phyloP scores from a whole-genome alignment of 2,888 invertebrate species.

The Theretra japonica region DNA sequence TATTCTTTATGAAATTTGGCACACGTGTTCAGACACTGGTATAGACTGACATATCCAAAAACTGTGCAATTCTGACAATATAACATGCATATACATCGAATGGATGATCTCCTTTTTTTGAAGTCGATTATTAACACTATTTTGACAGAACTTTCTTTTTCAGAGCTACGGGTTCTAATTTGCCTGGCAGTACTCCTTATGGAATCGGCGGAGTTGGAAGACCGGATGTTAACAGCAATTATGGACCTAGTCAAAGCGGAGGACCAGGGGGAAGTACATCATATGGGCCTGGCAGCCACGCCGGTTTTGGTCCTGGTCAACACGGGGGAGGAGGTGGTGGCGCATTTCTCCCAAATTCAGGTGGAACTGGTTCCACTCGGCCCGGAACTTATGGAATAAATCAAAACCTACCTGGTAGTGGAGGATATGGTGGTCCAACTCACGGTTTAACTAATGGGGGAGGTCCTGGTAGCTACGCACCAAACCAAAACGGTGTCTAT shows the following conservation, averaged over 20 bases:
- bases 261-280: neutral
- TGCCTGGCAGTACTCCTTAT: conserved; percentile 32
- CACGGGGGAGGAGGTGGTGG: neutral
- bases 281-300: conserved; percentile 19
- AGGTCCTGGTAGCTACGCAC: neutral
- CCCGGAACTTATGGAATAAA: neutral
- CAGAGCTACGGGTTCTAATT: conserved; percentile 37
- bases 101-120: too few species aligned
- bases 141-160: conserved; percentile 32
- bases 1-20: too few species aligned
- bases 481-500: conserved; percentile 32
- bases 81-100: too few species aligned
- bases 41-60: too few species aligned
- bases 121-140: too few species aligned
- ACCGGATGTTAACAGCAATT: conserved; percentile 32
- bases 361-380: neutral
- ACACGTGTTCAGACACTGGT: too few species aligned
- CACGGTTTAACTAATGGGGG: neutral
- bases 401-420: conserved; percentile 2
- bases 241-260: conserved; percentile 33
- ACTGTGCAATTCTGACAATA: too few species aligned
- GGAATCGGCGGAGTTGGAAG: conserved; percentile 36
- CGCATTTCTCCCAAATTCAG: conserved; percentile 10
- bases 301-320: conserved; percentile 18
- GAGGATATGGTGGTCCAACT: conserved; percentile 1